Evolutionary conservation across 2,797 vertebrate species (phyloP).

Genomic region (Chelonia mydas): DNA sequence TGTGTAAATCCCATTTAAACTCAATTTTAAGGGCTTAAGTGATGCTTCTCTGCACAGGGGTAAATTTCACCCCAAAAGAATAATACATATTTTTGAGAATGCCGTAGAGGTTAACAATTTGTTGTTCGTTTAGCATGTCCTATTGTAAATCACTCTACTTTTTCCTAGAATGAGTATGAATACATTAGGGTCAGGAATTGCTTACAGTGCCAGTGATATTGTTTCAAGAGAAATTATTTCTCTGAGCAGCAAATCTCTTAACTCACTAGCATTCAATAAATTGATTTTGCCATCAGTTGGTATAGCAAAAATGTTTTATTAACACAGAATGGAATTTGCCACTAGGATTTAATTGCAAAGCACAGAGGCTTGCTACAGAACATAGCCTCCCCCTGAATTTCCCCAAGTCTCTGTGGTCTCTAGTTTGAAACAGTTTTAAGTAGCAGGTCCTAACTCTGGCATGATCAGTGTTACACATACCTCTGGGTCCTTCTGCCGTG

Average conservation of each 20-base stretch:
- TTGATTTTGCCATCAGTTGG: conserved; percentile 39
- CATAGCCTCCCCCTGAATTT: neutral
- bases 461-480: neutral
- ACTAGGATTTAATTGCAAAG: neutral
- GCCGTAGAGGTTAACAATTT: neutral
- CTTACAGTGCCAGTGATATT: neutral
- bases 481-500: neutral
- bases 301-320: conserved; percentile 30
- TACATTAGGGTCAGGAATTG: neutral
- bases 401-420: neutral
- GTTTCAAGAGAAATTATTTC: conserved; percentile 39
- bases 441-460: neutral
- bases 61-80: neutral
- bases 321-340: conserved; percentile 13
- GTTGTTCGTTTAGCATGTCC: neutral
- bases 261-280: conserved; percentile 1
- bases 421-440: neutral
- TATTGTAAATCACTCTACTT: neutral
- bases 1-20: neutral
- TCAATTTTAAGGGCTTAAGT: neutral
- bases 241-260: conserved; percentile 7
- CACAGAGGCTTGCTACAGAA: neutral
- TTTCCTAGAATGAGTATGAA: conserved; percentile 1
- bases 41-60: neutral
- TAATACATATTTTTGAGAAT: neutral